Evolutionary conservation across 2,888 invertebrate species (phyloP), one percentile per base, ranked within the genome.

Genomic region (Eueremaeus valkanovi): DNA sequence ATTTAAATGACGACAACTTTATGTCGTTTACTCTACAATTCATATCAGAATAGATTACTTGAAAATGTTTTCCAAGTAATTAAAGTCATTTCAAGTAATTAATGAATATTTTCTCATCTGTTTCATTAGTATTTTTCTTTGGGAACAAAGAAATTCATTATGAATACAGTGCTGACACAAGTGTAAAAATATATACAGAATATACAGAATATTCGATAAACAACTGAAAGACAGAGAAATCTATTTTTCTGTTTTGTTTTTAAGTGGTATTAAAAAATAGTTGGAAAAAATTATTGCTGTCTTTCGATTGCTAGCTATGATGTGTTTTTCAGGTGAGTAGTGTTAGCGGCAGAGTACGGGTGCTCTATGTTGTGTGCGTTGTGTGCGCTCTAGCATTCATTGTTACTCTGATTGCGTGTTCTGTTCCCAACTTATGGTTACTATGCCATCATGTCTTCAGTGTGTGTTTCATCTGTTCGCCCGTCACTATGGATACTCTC

Each of bases 381-480:
- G 16, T 45, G 45, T 45, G 61, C 31, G 18, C 33, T 27, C 61
- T 61, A 27, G 31, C 31, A 61, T 61, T 36, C 66, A 66, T 36
- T 66, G 66, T 66, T 66, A 8, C 9, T 29, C 29, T 29, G 33
- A 36, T 33, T 66, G 66, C 66, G 66, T 66, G 66, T 66, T 36
- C 29, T 27, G 27, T 27, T 13, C 66, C 66, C n/a, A 66, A 33
- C 33, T 66, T 66, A 36, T 66, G 6, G 66, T 66, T 66, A n/a
- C 66, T 66, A 66, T 66, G 66, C 66, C 66, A 33, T 66, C 66
- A 66, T 16, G 33, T 61, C 27, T 40, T 33, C 21, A 66, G 21
- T 36, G 31, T 66, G 66, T 66, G 66, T 66, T 66, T 66, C 66
- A 66, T 66, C 66, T 36, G 21, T 36, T 66, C 11, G 21, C 21